These are phyloP conservation scores for Herpailurus yagouaroundi DNA, from an alignment of 2,113 vertebrate genomes.

Conservation along the genomic window DNA sequence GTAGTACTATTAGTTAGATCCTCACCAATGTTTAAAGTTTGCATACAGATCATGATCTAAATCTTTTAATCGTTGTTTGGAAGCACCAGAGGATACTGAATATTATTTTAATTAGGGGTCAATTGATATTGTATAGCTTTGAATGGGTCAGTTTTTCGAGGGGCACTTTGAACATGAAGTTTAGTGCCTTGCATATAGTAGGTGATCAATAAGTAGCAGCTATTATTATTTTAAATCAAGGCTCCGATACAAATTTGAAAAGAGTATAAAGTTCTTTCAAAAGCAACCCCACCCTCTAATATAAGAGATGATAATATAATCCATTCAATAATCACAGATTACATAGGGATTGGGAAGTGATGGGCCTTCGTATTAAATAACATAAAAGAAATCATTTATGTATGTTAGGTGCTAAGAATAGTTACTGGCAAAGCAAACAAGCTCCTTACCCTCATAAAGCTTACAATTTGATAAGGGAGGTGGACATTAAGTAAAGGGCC, in stretches of 20 bases:
- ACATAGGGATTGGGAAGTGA: neutral
- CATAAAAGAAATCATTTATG: neutral
- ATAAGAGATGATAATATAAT: constrained; percentile 26
- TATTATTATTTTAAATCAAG: constrained; percentile 36
- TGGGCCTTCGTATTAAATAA: neutral
- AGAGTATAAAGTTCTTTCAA: constrained; percentile 18
- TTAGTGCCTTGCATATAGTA: neutral
- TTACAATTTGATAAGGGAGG: constrained; percentile 28
- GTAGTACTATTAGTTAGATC: neutral
- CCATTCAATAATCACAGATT: neutral
- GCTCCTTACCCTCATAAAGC: neutral
- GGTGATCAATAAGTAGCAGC: neutral
- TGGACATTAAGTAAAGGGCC: neutral
- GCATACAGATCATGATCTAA: neutral
- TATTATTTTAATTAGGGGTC: constrained; percentile 37
- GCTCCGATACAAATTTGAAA: neutral
- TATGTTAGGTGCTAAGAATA: neutral
- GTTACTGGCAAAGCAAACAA: constrained; percentile 35
- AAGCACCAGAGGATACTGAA: neutral
- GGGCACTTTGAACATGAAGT: neutral
- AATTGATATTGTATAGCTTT: constrained; percentile 1
- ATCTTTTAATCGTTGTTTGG: constrained; percentile 23
- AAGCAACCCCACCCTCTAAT: neutral
- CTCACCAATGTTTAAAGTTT: neutral
- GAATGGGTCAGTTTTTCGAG: neutral